Evolutionary conservation across 2,113 vertebrate species (phyloP).

Genomic region (Podarcis raffonei): DNA sequence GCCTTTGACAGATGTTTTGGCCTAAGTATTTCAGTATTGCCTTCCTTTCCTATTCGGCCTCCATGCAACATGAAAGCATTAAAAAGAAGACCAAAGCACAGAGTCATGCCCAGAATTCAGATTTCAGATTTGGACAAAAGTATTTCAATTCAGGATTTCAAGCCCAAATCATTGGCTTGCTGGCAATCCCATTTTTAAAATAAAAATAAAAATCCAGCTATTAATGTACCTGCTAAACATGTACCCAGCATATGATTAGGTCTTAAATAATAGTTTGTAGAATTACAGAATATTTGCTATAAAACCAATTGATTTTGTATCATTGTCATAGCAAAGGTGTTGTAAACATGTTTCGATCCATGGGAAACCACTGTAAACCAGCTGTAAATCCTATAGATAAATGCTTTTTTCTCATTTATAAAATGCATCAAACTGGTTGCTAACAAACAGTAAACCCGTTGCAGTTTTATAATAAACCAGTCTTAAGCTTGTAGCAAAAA

Average conservation of each 20-base stretch:
- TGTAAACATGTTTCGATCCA: slow-evolving; percentile 24
- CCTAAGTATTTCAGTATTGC: neutral
- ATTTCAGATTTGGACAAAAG: neutral
- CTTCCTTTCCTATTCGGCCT: neutral
- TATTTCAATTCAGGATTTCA: neutral
- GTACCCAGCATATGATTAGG: neutral
- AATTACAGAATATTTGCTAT: neutral
- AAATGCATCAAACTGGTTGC: slow-evolving; percentile 23
- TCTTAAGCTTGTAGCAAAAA: slow-evolving; percentile 37
- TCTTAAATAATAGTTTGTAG: neutral
- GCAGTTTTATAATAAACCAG: slow-evolving; percentile 11
- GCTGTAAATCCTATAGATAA: slow-evolving; percentile 5
- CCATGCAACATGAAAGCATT: neutral
- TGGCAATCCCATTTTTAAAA: neutral
- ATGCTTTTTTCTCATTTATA: slow-evolving; percentile 8
- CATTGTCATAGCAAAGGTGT: neutral
- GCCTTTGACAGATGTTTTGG: neutral
- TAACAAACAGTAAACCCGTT: slow-evolving; percentile 12
- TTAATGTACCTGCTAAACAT: neutral
- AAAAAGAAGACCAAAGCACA: neutral
- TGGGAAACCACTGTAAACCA: slow-evolving; percentile 19
- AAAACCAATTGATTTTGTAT: neutral
- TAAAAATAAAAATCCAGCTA: neutral
- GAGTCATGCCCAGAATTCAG: neutral
- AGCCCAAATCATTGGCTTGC: neutral